Evolutionary conservation across 2,888 invertebrate genomes (phyloP).

Genomic region (Cantharis lateralis): DNA sequence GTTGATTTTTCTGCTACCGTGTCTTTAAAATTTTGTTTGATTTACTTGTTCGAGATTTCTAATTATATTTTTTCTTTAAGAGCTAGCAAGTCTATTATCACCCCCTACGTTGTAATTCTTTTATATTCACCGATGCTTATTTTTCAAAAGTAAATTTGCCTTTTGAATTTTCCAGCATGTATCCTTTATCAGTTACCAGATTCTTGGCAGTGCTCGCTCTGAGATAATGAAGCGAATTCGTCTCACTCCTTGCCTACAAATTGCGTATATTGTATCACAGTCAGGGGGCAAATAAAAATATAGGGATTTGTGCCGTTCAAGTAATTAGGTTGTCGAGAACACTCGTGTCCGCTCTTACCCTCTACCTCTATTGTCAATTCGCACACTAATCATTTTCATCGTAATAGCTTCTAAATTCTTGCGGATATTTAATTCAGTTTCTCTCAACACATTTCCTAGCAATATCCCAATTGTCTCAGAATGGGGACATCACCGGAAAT

Average conservation of each 20-base stretch:
- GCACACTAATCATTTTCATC: conserved; percentile 26
- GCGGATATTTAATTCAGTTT: conserved; percentile 42
- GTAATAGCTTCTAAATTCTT: conserved; percentile 40
- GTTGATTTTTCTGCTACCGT: conserved; percentile 27
- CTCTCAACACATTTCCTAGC: conserved; percentile 38
- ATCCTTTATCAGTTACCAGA: conserved; percentile 48
- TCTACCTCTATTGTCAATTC: conserved; percentile 21
- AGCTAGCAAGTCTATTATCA: conserved; percentile 50
- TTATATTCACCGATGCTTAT: conserved; percentile 43
- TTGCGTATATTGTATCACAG: conserved; percentile 55
- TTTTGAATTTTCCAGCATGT: conserved; percentile 51
- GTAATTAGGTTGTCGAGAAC: conserved; percentile 63
- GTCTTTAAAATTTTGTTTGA: conserved; percentile 43
- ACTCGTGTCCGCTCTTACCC: conserved; percentile 45
- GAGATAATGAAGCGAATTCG: conserved; percentile 30
- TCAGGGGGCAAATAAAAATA: conserved; percentile 55
- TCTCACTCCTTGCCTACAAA: conserved; percentile 44
- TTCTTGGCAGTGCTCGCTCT: conserved; percentile 30
- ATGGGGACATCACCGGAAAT: conserved; percentile 33
- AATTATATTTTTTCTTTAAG: conserved; percentile 53
- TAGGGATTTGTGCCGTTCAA: conserved; percentile 37
- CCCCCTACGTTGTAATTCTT: conserved; percentile 45
- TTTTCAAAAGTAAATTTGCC: conserved; percentile 49
- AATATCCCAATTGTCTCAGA: conserved; percentile 38
- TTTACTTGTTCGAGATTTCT: conserved; percentile 51